These are phyloP conservation scores for Toxostoma redivivum DNA, from an alignment of 2,113 vertebrate species.

Conservation along the genomic window DNA sequence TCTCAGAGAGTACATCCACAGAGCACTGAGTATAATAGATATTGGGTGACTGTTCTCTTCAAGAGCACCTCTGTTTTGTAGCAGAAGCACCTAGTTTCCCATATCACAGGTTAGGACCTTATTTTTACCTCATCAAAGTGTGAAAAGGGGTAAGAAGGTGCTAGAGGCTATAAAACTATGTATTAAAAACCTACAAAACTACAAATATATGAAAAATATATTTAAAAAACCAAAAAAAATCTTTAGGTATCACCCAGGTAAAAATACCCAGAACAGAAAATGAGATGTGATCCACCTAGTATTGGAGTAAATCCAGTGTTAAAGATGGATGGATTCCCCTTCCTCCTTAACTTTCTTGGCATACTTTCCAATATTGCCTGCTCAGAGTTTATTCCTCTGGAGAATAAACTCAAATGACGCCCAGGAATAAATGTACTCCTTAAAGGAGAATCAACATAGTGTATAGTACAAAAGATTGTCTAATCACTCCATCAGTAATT, in stretches of 20 bases:
- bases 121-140: background rate
- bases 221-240: background rate
- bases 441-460: background rate
- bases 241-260: background rate
- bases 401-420: background rate
- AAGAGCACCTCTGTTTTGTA: background rate
- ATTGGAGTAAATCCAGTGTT: background rate
- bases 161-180: background rate
- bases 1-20: background rate
- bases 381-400: background rate
- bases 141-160: background rate
- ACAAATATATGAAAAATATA: background rate
- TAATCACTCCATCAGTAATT: slow-evolving; percentile 53
- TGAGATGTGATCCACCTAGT: background rate
- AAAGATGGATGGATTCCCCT: background rate
- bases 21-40: background rate
- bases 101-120: background rate
- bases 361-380: background rate
- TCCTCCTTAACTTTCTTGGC: background rate
- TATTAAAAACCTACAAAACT: background rate
- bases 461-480: background rate
- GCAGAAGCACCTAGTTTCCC: background rate
- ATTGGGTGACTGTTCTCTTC: accelerated
- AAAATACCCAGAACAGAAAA: background rate
- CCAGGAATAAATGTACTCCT: background rate